phyloP scores from a whole-genome alignment of 2,888 invertebrate species.

The Aphodius sticticus region DNA sequence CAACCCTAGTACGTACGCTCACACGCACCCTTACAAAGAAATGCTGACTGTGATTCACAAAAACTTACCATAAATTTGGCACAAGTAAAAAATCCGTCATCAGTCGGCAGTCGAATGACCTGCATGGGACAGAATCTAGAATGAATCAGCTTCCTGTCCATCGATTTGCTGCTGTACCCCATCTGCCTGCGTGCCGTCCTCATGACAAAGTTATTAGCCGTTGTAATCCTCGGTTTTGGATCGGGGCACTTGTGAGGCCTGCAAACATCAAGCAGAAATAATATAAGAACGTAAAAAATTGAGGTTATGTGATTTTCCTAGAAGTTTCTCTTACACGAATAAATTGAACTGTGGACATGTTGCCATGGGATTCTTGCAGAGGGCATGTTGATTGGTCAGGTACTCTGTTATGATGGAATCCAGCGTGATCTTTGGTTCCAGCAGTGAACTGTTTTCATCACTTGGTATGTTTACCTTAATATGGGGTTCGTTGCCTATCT shows the following conservation, averaged over 20 bases:
- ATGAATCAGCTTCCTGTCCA: conserved; percentile 85
- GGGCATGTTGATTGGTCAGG: conserved; percentile 95
- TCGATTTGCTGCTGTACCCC: conserved; percentile 66
- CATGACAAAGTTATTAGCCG: conserved; percentile 76
- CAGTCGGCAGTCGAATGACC: conserved; percentile 73
- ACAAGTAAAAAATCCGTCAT: conserved; percentile 79
- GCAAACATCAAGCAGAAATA: conserved; percentile 45
- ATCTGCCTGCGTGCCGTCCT: conserved; percentile 66
- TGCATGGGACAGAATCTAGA: conserved; percentile 81
- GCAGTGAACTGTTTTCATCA: conserved; percentile 49
- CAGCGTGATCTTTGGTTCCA: conserved; percentile 69
- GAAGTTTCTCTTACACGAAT: conserved; percentile 68
- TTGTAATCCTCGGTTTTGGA: conserved; percentile 72
- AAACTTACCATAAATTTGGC: conserved; percentile 53
- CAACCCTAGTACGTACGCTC: too few species aligned
- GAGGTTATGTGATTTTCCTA: not conserved
- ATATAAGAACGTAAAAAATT: conserved; percentile 28
- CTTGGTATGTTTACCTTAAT: conserved; percentile 44
- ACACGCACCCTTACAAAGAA: too few species aligned
- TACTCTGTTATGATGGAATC: conserved; percentile 97
- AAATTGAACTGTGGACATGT: conserved; percentile 97
- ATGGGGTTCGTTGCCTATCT: conserved; percentile 58
- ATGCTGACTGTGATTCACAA: not conserved
- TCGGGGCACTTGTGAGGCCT: conserved; percentile 97
- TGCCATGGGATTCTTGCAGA: conserved; percentile 97